phyloP scores from a whole-genome alignment of 2,797 vertebrate genomes.

The Bothrops alternatus region DNA sequence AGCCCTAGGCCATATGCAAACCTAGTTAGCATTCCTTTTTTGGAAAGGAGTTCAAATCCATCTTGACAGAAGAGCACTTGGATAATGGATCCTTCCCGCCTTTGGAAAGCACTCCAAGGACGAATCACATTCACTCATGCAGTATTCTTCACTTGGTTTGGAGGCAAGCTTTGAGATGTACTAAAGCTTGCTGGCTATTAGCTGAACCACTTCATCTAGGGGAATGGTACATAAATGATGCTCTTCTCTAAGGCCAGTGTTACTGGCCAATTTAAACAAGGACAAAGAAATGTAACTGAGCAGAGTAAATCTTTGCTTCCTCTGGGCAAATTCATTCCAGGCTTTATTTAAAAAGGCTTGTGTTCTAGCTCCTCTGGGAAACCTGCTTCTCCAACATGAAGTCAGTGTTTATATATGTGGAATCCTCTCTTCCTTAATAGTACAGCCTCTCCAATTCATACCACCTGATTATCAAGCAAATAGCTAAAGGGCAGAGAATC shows the following conservation, averaged over 20 bases:
- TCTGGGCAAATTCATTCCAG: slow-evolving; percentile 55
- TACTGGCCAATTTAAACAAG: slow-evolving; percentile 64
- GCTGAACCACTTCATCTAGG: slow-evolving; percentile 60
- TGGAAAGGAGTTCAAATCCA: slow-evolving; percentile 61
- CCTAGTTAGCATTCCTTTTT: slow-evolving; percentile 58
- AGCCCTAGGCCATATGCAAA: slow-evolving; percentile 43
- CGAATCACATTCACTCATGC: slow-evolving; percentile 56
- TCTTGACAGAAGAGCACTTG: slow-evolving; percentile 58
- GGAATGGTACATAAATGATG: slow-evolving; percentile 65
- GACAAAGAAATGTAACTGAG: slow-evolving; percentile 50
- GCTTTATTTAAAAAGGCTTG: slow-evolving; percentile 55
- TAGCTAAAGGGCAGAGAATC: not conserved
- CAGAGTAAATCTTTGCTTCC: slow-evolving; percentile 57
- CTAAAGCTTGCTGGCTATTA: slow-evolving; percentile 61
- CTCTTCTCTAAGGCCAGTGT: slow-evolving; percentile 60
- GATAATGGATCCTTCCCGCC: slow-evolving; percentile 52
- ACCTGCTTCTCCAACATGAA: not conserved
- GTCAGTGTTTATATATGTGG: fast-evolving
- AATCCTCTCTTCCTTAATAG: slow-evolving; percentile 14
- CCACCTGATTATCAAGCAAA: fast-evolving
- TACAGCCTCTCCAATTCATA: not conserved
- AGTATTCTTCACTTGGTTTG: slow-evolving; percentile 59
- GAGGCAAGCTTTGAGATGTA: slow-evolving; percentile 64
- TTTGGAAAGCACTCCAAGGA: slow-evolving; percentile 52
- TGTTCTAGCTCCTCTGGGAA: slow-evolving; percentile 1